phyloP scores from a whole-genome alignment of 2,113 vertebrate genomes.

The Redunca redunca region DNA sequence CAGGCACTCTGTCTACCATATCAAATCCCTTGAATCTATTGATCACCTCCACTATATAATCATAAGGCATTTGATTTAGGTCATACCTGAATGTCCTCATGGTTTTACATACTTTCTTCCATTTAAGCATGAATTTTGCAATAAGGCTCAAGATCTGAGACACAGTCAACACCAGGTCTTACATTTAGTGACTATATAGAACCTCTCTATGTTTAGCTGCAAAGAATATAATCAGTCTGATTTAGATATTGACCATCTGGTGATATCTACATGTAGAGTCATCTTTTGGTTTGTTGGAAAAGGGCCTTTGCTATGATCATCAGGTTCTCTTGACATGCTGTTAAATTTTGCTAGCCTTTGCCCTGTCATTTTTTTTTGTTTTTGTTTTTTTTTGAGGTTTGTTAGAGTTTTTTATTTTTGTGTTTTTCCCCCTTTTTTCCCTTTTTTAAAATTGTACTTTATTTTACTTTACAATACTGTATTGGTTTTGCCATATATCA shows the following conservation, averaged over 20 bases:
- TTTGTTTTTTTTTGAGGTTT: too few species aligned
- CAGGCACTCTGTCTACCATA: background rate
- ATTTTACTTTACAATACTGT: too few species aligned
- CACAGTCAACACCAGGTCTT: background rate
- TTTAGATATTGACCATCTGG: background rate
- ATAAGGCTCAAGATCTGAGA: background rate
- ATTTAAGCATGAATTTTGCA: background rate
- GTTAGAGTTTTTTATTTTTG: too few species aligned
- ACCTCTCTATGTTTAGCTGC: background rate
- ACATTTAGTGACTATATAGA: background rate
- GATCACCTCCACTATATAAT: background rate
- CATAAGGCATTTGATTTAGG: background rate
- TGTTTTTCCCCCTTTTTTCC: too few species aligned
- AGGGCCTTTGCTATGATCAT: background rate
- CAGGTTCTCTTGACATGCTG: background rate
- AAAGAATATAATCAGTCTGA: background rate
- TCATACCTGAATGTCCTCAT: background rate
- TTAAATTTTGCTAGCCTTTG: background rate
- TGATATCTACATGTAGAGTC: background rate
- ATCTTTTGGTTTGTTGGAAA: background rate
- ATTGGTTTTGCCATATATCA: too few species aligned
- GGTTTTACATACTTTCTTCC: background rate
- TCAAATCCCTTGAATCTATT: background rate
- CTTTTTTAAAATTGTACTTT: too few species aligned
- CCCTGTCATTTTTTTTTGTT: background rate